Evolutionary conservation across 2,888 invertebrate species (phyloP).

Genomic region (Leptinotarsa rubiginosa): DNA sequence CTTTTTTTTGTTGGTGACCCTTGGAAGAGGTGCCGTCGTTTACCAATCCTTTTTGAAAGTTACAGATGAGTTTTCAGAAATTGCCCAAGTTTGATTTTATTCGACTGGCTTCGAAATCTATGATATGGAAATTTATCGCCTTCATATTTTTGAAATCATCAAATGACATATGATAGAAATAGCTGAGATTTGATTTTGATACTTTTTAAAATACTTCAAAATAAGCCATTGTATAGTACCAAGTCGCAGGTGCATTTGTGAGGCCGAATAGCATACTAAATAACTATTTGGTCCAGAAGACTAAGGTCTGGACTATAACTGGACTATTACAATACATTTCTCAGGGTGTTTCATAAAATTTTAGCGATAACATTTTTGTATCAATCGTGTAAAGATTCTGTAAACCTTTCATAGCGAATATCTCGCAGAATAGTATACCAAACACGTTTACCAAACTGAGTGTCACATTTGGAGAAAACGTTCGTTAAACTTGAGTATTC

Average conservation of each 20-base stretch:
- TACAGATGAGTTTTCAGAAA: constrained; percentile 21
- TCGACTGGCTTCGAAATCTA: neutral
- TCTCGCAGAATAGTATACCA: no score
- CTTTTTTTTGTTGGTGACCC: constrained; percentile 28
- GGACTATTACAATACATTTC: neutral
- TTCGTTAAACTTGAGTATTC: no score
- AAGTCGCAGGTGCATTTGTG: neutral
- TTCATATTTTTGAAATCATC: no score
- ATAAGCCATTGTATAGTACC: constrained; percentile 26
- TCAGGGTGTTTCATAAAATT: no score
- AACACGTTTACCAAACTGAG: no score
- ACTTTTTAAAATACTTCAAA: no score
- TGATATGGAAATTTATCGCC: no score
- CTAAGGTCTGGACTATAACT: no score
- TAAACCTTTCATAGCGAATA: neutral
- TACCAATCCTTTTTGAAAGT: constrained; percentile 32
- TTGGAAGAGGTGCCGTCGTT: constrained; percentile 26
- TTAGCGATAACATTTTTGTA: no score
- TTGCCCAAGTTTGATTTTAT: constrained; percentile 20
- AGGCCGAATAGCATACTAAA: constrained; percentile 2
- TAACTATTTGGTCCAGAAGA: neutral
- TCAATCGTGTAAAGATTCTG: constrained; percentile 51
- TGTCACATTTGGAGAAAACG: no score
- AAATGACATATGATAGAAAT: no score
- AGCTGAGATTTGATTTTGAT: no score